phyloP scores from a whole-genome alignment of 2,797 vertebrate species.

The Lepidocolaptes lacrymiger region DNA sequence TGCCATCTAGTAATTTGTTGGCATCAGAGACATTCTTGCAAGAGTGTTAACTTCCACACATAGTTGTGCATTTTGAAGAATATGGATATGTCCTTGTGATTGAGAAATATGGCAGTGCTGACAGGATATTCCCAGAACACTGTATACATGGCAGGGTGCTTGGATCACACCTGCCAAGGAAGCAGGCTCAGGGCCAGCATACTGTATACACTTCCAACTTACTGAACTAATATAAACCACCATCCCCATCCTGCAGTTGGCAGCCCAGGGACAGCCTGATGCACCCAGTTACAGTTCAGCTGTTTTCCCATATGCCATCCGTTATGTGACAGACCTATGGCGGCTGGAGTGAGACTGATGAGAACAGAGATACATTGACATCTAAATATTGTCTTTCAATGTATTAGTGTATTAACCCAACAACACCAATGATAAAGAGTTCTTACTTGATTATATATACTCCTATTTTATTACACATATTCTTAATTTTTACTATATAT shows the following conservation, averaged over 20 bases:
- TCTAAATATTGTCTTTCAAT: neutral
- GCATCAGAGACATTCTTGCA: neutral
- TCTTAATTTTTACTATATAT: neutral
- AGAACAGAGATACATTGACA: neutral
- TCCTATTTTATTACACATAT: neutral
- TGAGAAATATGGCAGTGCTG: conserved; percentile 31
- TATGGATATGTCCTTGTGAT: conserved; percentile 3
- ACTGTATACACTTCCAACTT: neutral
- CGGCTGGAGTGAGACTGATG: neutral
- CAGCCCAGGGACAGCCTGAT: neutral
- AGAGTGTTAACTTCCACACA: conserved; percentile 36
- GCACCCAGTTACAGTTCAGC: conserved; percentile 5
- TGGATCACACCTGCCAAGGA: conserved; percentile 22
- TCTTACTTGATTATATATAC: neutral
- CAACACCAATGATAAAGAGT: neutral
- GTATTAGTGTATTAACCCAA: neutral
- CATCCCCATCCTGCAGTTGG: neutral
- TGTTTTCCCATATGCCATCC: neutral
- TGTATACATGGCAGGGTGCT: neutral
- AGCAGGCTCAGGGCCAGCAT: neutral
- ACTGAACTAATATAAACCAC: neutral
- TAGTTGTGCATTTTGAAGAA: conserved; percentile 28
- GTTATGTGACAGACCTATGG: neutral
- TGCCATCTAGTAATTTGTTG: conserved; percentile 4
- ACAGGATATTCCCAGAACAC: conserved; percentile 4